Percentiles rank a stretch among this genome's conserved stretches.
Conservation (phyloP, 2,797 vertebrate species). For the Gymnoscopelus microlampas region DNA sequence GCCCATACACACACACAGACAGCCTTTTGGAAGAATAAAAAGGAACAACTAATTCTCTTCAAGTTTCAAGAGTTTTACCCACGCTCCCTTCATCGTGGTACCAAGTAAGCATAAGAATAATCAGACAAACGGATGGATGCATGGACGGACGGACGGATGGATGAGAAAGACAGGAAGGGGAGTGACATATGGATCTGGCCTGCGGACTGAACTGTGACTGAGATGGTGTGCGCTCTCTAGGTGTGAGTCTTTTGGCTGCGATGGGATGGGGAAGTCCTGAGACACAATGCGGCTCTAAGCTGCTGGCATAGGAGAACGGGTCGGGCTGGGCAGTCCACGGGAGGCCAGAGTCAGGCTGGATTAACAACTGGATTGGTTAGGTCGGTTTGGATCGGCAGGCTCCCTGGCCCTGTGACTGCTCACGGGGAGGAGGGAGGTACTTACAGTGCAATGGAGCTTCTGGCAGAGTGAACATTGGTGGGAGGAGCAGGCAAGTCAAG, state of each 20-base stretch:
- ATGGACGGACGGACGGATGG: neutral
- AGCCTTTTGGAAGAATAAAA: constrained; percentile 31
- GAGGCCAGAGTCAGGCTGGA: constrained; percentile 87
- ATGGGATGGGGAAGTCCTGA: constrained; percentile 84
- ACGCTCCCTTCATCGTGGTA: constrained; percentile 32
- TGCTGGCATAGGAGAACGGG: constrained; percentile 85
- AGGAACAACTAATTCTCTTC: constrained; percentile 36
- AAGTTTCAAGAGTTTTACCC: constrained; percentile 48
- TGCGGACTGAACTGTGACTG: constrained; percentile 65
- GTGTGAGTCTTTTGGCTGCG: constrained; percentile 75
- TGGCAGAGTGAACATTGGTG: constrained; percentile 71
- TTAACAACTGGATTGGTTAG: constrained; percentile 79
- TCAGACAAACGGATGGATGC: constrained; percentile 38
- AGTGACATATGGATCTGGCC: constrained; percentile 61
- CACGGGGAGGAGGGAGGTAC: constrained; percentile 70
- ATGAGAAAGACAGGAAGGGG: constrained; percentile 21
- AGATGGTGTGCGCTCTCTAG: constrained; percentile 63
- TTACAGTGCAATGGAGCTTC: constrained; percentile 84
- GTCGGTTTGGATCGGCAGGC: constrained; percentile 74
- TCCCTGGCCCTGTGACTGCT: constrained; percentile 78
- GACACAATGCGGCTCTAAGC: constrained; percentile 87
- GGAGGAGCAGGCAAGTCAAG: constrained; percentile 58
- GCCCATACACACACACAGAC: constrained; percentile 23
- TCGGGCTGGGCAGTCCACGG: constrained; percentile 76
- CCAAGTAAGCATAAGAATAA: constrained; percentile 46